Base-by-base conservation (phyloP, 2,888 invertebrate species). In the Zaprionus bogoriensis region DNA sequence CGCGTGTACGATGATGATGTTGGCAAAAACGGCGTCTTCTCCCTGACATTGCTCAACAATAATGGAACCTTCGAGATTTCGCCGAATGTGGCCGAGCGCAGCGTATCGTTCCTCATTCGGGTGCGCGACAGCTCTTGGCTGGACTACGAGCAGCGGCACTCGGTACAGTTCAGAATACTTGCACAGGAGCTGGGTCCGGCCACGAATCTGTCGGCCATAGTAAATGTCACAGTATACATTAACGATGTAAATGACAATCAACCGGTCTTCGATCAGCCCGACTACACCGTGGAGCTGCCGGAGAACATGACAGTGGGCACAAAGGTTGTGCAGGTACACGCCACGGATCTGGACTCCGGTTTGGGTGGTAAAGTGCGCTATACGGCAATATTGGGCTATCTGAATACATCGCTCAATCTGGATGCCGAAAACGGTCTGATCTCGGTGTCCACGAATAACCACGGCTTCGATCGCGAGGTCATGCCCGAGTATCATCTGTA, bases 161-260 rank as follows among this genome's bases (percentile, higher is more conserved):
- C 94, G 67, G 94, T 97, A 20, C 92, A 93, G 66, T 95, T 96
- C 90, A 94, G 94, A 92, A 95, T 95, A 90, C 91, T 95, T 58
- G 97, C 97, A 10, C 95, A 95, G 92, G 96, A 97, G 89, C 92
- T 97, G 30, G 95, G 95, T 36, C 95, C 95, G 72, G 93, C 94
- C 22, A 94, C 94, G 44, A 96, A 96, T 89, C 92, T 95, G 46
- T 94, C 96, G 50, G 93, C 94, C 3, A 93, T 93, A 47, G 95
- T 95, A 5, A 94, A 95, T 67, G 94, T 97, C 0, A 95, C 94
- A 1, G 95, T 97, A 9, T 94, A 95, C 82, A 91, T 98, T 22
- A 94, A 95, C 68, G 98, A 98, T 87, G 92, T 95, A 6, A 98
- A 98, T 87, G 98, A 98, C 89, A 97, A 97, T 90, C 92, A 95